Conservation (phyloP, 2,797 vertebrate species). For the Dallia pectoralis region DNA sequence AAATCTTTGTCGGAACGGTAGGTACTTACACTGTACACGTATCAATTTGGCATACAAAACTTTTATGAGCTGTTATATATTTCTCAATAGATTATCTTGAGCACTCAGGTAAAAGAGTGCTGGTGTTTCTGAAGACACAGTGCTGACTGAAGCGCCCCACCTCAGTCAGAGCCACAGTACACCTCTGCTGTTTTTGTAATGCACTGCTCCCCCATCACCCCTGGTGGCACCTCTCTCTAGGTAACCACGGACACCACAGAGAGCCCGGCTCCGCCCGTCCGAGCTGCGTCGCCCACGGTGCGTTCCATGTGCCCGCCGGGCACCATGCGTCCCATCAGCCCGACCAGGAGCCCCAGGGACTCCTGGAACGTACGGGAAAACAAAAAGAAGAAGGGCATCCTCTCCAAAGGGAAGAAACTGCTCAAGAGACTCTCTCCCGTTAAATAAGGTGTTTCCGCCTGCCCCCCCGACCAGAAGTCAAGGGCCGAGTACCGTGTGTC, state of each 20-base stretch:
- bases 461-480: constrained; percentile 30
- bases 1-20: constrained; percentile 5
- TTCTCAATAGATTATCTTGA: neutral
- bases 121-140: neutral
- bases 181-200: constrained; percentile 50
- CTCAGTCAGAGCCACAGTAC: neutral
- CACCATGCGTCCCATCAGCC: constrained; percentile 82
- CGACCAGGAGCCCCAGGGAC: constrained; percentile 60
- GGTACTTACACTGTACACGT: neutral
- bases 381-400: constrained; percentile 98
- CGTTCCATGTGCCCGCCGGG: constrained; percentile 85
- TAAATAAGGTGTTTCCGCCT: constrained; percentile 52
- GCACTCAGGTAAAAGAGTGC: constrained; percentile 22
- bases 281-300: constrained; percentile 87
- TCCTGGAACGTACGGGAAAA: constrained; percentile 78
- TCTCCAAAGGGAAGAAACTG: constrained; percentile 97
- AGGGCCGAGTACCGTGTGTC: constrained; percentile 49
- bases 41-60: neutral
- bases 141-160: neutral
- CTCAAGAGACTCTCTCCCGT: constrained; percentile 93
- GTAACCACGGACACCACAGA: constrained; percentile 76
- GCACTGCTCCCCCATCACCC: constrained; percentile 51
- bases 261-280: constrained; percentile 70
- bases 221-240: constrained; percentile 80
- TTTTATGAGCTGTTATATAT: neutral